Base-by-base conservation (phyloP, 2,113 vertebrate species). In the Brienomyrus longianalis region DNA sequence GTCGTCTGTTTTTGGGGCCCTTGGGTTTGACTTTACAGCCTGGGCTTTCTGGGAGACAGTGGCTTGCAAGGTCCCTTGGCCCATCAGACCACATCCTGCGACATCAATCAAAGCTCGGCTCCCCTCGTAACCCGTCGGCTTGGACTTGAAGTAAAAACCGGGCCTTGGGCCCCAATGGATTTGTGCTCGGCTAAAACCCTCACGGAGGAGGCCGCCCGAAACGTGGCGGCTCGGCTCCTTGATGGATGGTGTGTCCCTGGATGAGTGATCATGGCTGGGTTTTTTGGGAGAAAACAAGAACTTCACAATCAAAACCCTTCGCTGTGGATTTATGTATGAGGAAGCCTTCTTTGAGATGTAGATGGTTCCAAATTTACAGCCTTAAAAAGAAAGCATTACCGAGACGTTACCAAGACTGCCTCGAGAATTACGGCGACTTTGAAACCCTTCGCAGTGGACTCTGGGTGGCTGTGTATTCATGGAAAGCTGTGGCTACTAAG, bases 31-130 rank as follows among this genome's bases (percentile, higher is more conserved):
- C 88, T 90, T 86, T 77, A 88, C 43, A 54, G 87, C 86, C 83
- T 19, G 52, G 85, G 47, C 35, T 90, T 56, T 89, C 62, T 89
- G 91, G 92, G 92, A 95, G 89, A 92, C 83, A 89, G 86, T 62
- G 85, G n/a, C 88, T 89, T 70, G 77, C 88, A 87, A 74, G 88
- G 31, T 90, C 50, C 87, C 6, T 88, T 91, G 70, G 87, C 90
- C 51, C 80, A 86, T 80, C 91, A 85, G 90, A 66, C 45, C 91
- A 51, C 93, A 93, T 93, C 92, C 93, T 93, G 66, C 13, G 56
- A 48, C 74, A 92, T 95, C 93, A 95, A 94, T 95, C 94, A 93
- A 48, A 88, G 89, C 90, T 88, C 88, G 62, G 90, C 88, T 80
- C 89, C 87, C 90, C 77, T 92, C 70, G 86, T 91, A 93, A 89